phyloP scores from a whole-genome alignment of 1,140 invertebrate species.

The Drosophila tsacasi region DNA sequence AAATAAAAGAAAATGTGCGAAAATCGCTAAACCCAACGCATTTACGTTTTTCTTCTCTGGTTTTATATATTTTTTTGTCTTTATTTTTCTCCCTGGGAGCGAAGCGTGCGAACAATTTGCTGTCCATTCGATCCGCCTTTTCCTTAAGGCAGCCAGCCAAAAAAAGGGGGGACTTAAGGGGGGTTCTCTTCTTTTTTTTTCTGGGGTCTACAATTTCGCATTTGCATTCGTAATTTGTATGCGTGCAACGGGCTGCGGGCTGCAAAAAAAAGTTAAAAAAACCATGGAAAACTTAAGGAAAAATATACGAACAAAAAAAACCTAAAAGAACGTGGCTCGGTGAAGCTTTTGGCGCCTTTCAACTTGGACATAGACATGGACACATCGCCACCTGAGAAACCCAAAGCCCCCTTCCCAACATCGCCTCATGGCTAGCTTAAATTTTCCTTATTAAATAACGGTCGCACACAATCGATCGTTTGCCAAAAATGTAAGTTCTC shows the following conservation, averaged over 20 bases:
- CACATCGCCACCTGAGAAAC: constrained; percentile 37
- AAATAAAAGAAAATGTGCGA: constrained; percentile 80
- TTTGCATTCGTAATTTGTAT: constrained; percentile 71
- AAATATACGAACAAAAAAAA: constrained; percentile 44
- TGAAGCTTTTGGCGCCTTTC: constrained; percentile 72
- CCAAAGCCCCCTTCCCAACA: not conserved
- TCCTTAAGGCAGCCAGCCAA: constrained; percentile 19
- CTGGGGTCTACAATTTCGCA: constrained; percentile 44
- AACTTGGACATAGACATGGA: constrained; percentile 31
- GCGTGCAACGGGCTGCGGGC: constrained; percentile 63
- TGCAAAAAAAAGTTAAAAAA: constrained; percentile 35
- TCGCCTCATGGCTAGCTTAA: constrained; percentile 19
- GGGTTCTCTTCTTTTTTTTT: not conserved
- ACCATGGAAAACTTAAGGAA: constrained; percentile 1
- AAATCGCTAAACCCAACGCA: constrained; percentile 63
- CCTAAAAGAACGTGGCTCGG: constrained; percentile 50
- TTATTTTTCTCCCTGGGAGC: constrained; percentile 35
- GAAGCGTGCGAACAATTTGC: constrained; percentile 81
- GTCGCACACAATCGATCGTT: constrained; percentile 53
- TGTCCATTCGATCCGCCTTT: constrained; percentile 65
- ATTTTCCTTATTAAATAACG: constrained; percentile 81
- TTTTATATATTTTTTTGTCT: not conserved
- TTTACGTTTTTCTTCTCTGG: constrained; percentile 29
- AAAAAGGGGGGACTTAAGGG: not conserved
- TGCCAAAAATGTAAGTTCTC: constrained; percentile 46